A percentile compares a stretch with the other conserved stretches of the same genome.
These are phyloP conservation scores for Chalcis sispes DNA, from an alignment of 2,888 invertebrate species.

Conservation along the genomic window DNA sequence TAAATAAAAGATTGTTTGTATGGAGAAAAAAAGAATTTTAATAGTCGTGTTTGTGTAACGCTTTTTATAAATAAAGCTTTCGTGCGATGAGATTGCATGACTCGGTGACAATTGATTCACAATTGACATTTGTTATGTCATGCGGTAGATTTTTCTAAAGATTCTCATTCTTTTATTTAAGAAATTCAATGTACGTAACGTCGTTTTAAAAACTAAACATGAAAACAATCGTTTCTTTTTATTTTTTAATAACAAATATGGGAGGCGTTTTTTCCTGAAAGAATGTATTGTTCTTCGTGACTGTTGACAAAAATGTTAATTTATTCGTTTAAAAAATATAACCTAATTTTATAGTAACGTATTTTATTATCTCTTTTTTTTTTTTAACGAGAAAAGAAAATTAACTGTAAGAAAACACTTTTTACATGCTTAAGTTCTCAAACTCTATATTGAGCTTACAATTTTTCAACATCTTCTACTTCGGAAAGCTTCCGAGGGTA, in stretches of 20 bases:
- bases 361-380: neutral
- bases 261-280: too few relatives aligned
- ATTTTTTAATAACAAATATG: neutral
- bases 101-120: constrained; percentile 3
- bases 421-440: too few relatives aligned
- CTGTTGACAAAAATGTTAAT: too few relatives aligned
- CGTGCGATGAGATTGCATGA: constrained; percentile 1
- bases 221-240: neutral
- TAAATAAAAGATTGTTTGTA: neutral
- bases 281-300: too few relatives aligned
- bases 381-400: too few relatives aligned
- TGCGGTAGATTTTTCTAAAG: neutral
- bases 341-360: neutral
- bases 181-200: too few relatives aligned
- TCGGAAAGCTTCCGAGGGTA: too few relatives aligned
- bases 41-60: neutral
- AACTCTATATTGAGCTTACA: too few relatives aligned
- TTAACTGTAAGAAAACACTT: too few relatives aligned
- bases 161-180: neutral
- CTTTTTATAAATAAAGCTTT: neutral
- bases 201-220: too few relatives aligned
- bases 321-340: too few relatives aligned
- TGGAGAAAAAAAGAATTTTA: neutral
- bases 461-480: neutral
- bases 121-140: neutral